Evolutionary conservation across 2,113 vertebrate species (phyloP).

Genomic region (Hylia prasina): DNA sequence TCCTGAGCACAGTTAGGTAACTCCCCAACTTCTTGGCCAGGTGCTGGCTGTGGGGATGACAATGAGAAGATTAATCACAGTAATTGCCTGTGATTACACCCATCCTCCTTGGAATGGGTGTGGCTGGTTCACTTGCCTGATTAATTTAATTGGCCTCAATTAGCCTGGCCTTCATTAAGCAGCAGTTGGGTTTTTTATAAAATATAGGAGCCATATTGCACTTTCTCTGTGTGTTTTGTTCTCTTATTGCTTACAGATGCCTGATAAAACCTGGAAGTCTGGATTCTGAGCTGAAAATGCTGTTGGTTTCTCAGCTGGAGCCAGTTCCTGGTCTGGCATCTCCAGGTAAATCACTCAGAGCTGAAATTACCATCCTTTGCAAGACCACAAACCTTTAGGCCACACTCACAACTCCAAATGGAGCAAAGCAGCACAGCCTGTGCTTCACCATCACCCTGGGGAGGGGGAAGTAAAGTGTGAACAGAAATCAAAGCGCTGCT

Average conservation of each 20-base stretch:
- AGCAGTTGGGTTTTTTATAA: rapidly evolving
- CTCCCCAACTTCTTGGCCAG: neutral
- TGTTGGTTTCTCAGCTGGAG: neutral
- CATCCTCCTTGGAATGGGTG: neutral
- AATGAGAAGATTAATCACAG: neutral
- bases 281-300: neutral
- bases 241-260: neutral
- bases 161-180: neutral
- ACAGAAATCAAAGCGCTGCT: neutral
- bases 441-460: neutral
- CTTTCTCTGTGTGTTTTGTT: neutral
- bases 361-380: neutral
- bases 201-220: rapidly evolving
- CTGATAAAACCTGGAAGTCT: neutral
- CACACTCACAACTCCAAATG: rapidly evolving
- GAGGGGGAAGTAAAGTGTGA: neutral
- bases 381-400: neutral
- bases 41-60: neutral
- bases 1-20: neutral
- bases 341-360: neutral
- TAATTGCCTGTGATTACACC: neutral
- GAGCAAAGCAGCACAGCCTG: neutral
- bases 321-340: neutral
- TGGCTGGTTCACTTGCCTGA: neutral
- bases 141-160: neutral